Evolutionary conservation across 2,888 invertebrate genomes (phyloP), one percentile per base, ranked within the genome.

Genomic region (Pogonocherus hispidulus): DNA sequence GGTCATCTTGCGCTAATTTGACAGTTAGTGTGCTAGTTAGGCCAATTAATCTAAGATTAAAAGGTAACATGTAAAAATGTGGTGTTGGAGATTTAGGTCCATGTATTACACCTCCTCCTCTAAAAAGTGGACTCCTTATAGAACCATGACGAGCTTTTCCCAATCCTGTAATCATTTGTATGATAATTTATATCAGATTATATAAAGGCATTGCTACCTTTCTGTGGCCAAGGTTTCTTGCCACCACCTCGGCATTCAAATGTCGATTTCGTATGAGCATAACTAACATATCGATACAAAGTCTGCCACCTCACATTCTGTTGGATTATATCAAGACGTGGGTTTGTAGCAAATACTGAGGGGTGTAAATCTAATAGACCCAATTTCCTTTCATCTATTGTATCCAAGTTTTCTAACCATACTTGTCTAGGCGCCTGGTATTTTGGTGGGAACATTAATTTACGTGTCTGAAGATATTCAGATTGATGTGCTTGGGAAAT

Each of bases 221-320:
- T 99, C 83, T 99, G 99, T 0, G 95, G 96, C 97, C 98, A 98
- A 0, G 99, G 99, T 80, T 99, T 99, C 22, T 90, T 88, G 0
- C 96, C 96, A 60, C 97, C 96, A 37, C 98, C 98, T 54, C 91
- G 87, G 63, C 94, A 92, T 87, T 99, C 99, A 0, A 94, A 93
- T 64, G 95, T 88, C 0, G 92, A 91, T 83, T 94, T 93, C 1
- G 93, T 89, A 78, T 93, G 89, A 0, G 92, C 92, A 87, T 92
- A 96, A 77, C 93, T 91, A 84, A 98, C 94, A 87, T 87, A 91
- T 82, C 91, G 89, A 84, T 96, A 97, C 73, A 91, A 88, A 72
- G 79, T 86, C 83, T 98, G 98, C 98, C 98, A 98, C 57, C 87
- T 85, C 20, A 96, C 86, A 87, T 99, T 99, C 73, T 91, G 89